Percentiles rank a stretch among this genome's conserved stretches.
Evolutionary conservation across 1,140 invertebrate species (phyloP).

Genomic region (Trichomalopsis sarcophagae): DNA sequence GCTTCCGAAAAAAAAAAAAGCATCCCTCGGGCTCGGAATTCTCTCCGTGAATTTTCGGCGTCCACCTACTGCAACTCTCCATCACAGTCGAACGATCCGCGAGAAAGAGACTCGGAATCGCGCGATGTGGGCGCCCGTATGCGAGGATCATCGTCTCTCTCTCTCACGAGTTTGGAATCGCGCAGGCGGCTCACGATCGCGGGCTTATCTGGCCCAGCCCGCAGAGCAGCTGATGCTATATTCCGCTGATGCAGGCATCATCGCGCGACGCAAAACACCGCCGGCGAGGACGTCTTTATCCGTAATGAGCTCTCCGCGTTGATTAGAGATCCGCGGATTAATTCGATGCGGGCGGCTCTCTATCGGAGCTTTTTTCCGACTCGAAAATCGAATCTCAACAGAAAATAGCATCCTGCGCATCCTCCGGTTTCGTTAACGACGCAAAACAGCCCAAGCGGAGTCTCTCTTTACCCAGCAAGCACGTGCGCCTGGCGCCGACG

Average conservation of each 20-base stretch:
- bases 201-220: background rate
- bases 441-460: background rate
- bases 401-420: no score
- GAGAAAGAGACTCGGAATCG: background rate
- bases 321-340: background rate
- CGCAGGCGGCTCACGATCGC: background rate
- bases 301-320: background rate
- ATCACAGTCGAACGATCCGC: background rate
- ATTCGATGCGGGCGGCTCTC: background rate
- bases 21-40: background rate
- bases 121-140: background rate
- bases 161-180: background rate
- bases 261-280: background rate
- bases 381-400: no score
- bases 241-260: background rate
- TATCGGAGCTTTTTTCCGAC: background rate
- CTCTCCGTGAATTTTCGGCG: background rate
- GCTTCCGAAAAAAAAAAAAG: no score
- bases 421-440: background rate
- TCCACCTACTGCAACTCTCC: background rate
- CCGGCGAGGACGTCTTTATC: background rate
- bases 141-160: background rate
- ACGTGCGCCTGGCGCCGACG: slow-evolving; percentile 68
- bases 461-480: background rate
- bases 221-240: background rate